A percentile compares a stretch with the other conserved stretches of the same genome.
Evolutionary conservation across 2,888 invertebrate genomes (phyloP).

Genomic region (Brachypterus glaber): DNA sequence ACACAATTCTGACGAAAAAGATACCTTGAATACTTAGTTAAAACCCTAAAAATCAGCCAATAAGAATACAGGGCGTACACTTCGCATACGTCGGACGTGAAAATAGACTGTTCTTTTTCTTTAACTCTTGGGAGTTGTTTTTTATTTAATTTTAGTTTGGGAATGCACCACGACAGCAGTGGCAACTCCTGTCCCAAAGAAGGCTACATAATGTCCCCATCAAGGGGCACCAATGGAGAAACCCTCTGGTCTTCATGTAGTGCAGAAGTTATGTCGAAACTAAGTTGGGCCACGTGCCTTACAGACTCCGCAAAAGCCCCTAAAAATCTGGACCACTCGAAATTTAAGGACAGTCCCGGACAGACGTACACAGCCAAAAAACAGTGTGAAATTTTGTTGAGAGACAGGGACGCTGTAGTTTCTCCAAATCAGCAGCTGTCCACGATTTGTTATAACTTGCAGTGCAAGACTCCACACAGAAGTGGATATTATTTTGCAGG

Average conservation of each 20-base stretch:
- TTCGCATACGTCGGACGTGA: too few relatives aligned
- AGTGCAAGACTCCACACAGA: conserved; percentile 62
- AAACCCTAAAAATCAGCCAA: too few relatives aligned
- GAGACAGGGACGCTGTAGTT: conserved; percentile 56
- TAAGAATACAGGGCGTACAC: too few relatives aligned
- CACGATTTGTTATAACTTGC: conserved; percentile 55
- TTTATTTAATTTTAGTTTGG: conserved; percentile 48
- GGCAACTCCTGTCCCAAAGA: conserved; percentile 64
- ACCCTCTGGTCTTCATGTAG: conserved; percentile 71
- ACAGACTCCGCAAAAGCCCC: conserved; percentile 48
- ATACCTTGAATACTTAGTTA: too few relatives aligned
- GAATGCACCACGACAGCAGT: conserved; percentile 71
- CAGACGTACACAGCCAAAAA: conserved; percentile 60
- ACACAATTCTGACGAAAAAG: too few relatives aligned
- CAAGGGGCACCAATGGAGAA: conserved; percentile 67
- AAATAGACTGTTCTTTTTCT: too few relatives aligned
- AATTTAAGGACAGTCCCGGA: conserved; percentile 57
- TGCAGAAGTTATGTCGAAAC: conserved; percentile 51
- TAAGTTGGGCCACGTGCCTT: conserved; percentile 59
- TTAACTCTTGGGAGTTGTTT: too few relatives aligned
- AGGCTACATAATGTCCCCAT: conserved; percentile 75
- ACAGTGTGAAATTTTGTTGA: conserved; percentile 63
- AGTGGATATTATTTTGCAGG: conserved; percentile 68
- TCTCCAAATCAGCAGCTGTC: conserved; percentile 38
- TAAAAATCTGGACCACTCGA: conserved; percentile 50